Conservation (phyloP, 2,113 vertebrate species). For the Xiphias gladius region DNA sequence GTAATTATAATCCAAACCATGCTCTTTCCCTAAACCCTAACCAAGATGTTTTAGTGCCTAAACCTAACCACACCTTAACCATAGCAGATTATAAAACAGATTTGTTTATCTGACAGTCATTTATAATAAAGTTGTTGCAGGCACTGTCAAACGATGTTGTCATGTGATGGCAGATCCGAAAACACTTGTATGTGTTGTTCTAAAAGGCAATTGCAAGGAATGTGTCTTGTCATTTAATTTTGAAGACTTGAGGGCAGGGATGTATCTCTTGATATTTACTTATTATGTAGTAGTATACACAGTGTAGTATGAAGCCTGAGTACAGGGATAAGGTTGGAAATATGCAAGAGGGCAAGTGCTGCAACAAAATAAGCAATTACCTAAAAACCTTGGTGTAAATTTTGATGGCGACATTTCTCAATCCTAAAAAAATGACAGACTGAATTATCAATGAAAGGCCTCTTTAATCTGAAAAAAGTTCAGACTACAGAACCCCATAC, state of each 20-base stretch:
- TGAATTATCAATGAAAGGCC: slow-evolving; percentile 39
- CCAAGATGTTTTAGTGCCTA: background rate
- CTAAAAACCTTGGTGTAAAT: slow-evolving; percentile 44
- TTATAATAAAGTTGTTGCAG: background rate
- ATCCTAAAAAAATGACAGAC: slow-evolving; percentile 15
- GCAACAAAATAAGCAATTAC: slow-evolving; percentile 23
- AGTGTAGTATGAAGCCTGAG: background rate
- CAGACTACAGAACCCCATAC: slow-evolving; percentile 39
- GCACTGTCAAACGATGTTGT: background rate
- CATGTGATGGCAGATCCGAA: background rate
- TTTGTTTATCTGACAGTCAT: background rate
- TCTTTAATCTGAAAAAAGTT: slow-evolving; percentile 57
- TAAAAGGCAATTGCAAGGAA: background rate
- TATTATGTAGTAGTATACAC: background rate
- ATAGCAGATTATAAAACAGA: too few species aligned
- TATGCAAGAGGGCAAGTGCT: slow-evolving; percentile 12
- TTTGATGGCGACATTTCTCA: slow-evolving; percentile 24
- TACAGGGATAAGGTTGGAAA: background rate
- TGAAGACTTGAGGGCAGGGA: background rate
- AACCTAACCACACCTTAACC: background rate
- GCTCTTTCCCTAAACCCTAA: background rate
- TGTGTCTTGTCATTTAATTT: background rate
- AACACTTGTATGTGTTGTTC: background rate
- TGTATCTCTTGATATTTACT: background rate
- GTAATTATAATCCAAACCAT: background rate